Evolutionary conservation across 2,797 vertebrate genomes (phyloP).

Genomic region (Tympanoctomys barrerae): DNA sequence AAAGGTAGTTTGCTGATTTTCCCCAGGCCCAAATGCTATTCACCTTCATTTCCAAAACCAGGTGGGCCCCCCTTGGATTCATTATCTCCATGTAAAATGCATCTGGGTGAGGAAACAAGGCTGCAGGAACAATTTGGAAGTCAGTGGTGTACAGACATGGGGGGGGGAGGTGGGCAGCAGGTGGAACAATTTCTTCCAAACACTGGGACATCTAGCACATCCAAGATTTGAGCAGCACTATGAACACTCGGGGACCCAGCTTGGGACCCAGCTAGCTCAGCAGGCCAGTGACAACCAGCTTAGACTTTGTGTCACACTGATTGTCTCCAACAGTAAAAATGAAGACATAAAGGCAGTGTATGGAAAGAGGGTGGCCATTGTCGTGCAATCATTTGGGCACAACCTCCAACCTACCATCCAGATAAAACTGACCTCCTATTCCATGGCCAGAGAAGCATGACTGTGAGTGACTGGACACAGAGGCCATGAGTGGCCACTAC

Average conservation of each 20-base stretch:
- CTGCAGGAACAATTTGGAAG: neutral
- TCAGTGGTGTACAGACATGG: neutral
- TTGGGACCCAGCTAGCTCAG: neutral
- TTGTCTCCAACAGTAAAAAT: neutral
- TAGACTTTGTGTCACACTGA: too few species aligned
- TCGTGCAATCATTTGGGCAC: neutral
- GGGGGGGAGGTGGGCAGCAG: too few species aligned
- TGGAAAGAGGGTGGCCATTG: neutral
- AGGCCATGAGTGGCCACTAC: neutral
- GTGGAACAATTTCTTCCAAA: neutral
- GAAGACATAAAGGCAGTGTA: neutral
- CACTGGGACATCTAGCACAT: neutral
- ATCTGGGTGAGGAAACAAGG: neutral
- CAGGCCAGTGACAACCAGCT: neutral
- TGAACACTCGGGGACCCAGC: neutral
- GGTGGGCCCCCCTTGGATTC: neutral
- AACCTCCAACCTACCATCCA: neutral
- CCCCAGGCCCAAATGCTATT: neutral
- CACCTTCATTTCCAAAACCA: neutral
- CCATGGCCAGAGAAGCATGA: neutral
- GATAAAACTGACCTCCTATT: neutral
- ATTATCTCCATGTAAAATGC: neutral
- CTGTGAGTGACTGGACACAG: neutral
- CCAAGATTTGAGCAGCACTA: neutral
- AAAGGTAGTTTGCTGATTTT: neutral